Evolutionary conservation across 64 coral and sea anemone species (phyloP).

Genomic region (Dendronephthya gigantea): DNA sequence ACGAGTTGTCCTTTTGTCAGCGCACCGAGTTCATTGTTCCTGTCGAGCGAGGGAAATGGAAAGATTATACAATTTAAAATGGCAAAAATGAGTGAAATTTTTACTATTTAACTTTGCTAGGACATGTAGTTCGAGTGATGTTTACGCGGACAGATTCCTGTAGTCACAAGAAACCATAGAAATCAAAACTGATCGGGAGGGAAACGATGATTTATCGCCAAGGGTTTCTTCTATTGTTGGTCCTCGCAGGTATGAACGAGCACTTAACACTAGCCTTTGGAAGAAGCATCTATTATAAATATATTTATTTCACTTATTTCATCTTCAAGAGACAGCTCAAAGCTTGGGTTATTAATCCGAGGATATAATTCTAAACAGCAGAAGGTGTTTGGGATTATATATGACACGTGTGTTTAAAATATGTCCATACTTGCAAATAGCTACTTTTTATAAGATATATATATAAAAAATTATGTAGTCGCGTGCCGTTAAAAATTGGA

Average conservation of each 20-base stretch:
- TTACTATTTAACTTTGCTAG: neutral
- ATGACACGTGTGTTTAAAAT: no score
- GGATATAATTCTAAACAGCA: no score
- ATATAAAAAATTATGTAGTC: no score
- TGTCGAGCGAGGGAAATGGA: neutral
- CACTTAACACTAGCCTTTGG: neutral
- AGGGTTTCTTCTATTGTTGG: slow-evolving; percentile 1
- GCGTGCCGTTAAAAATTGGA: no score
- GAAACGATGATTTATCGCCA: neutral
- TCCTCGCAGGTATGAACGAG: neutral
- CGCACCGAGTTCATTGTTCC: neutral
- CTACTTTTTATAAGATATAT: no score
- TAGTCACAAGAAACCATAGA: neutral
- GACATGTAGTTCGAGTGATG: neutral
- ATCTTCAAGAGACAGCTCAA: no score
- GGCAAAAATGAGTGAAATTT: neutral
- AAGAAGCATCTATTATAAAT: neutral
- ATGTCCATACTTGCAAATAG: no score
- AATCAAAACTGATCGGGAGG: neutral
- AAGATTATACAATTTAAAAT: neutral
- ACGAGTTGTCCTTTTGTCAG: neutral
- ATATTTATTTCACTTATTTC: no score
- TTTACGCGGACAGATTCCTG: neutral
- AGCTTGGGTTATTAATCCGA: neutral
- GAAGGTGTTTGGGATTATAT: no score